A percentile compares a stretch with the other conserved stretches of the same genome.
Evolutionary conservation across 1,140 invertebrate species (phyloP).

Genomic region (Zeugodacus cucurbitae): DNA sequence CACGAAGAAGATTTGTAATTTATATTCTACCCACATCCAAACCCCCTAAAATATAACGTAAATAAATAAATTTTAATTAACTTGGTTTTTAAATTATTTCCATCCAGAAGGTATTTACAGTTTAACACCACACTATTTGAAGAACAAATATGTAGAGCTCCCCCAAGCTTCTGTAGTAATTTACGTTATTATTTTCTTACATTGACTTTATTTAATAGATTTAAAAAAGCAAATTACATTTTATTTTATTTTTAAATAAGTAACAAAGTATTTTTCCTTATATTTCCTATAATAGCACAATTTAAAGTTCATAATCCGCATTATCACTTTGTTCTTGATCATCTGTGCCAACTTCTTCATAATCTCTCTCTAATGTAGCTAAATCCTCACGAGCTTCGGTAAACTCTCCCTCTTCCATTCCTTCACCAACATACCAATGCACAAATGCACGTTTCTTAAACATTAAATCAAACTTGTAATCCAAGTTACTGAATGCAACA

Average conservation of each 20-base stretch:
- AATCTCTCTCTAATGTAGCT: constrained; percentile 77
- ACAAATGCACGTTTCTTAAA: constrained; percentile 83
- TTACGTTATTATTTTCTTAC: no score
- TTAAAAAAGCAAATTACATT: no score
- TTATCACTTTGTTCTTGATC: constrained; percentile 51
- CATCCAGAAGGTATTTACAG: no score
- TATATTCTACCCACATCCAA: no score
- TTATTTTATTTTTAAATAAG: background rate
- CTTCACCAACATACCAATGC: constrained; percentile 80
- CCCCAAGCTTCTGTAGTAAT: no score
- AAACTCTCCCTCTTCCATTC: constrained; percentile 83
- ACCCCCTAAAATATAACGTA: no score
- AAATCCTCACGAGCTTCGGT: constrained; percentile 79
- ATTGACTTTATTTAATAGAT: no score
- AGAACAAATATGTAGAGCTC: no score
- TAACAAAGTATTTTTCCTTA: background rate
- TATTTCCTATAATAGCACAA: background rate
- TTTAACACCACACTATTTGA: no score
- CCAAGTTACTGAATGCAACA: constrained; percentile 78
- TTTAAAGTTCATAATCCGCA: constrained; percentile 54
- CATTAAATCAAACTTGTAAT: constrained; percentile 86
- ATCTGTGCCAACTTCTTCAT: constrained; percentile 67
- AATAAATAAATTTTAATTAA: no score
- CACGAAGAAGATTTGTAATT: no score
- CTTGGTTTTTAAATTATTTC: no score